Conservation (phyloP, 2,797 vertebrate genomes). For the Orestias chungarensis region DNA sequence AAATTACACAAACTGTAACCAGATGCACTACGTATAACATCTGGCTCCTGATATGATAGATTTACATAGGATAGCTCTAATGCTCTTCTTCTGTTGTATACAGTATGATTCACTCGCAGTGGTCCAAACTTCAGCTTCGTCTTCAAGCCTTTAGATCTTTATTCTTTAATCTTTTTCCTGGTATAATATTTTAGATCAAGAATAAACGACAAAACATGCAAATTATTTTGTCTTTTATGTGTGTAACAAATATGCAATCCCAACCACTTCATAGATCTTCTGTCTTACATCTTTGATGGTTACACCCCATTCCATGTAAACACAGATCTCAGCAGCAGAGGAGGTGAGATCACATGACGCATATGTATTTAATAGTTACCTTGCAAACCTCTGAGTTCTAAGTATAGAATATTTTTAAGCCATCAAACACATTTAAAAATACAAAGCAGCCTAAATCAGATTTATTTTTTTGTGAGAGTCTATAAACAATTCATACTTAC, state of each 20-base stretch:
- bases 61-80: background rate
- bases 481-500: constrained; percentile 58
- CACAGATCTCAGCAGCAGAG: constrained; percentile 38
- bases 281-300: constrained; percentile 10
- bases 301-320: constrained; percentile 38
- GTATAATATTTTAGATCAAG: constrained; percentile 2
- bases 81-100: background rate
- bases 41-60: background rate
- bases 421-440: background rate
- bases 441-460: constrained; percentile 2
- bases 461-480: background rate
- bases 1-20: constrained; percentile 2
- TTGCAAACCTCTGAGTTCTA: constrained; percentile 37
- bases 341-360: constrained; percentile 52
- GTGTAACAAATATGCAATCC: constrained; percentile 1
- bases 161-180: constrained; percentile 1
- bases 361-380: constrained; percentile 44
- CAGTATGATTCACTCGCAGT: background rate
- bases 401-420: constrained; percentile 43
- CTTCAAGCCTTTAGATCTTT: constrained; percentile 15
- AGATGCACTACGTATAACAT: background rate
- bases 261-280: constrained; percentile 14
- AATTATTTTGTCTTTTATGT: constrained; percentile 14
- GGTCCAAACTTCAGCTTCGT: background rate
- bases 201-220: constrained; percentile 2